Evolutionary conservation across 1,140 invertebrate genomes (phyloP).

Genomic region (Drosophila melanica): DNA sequence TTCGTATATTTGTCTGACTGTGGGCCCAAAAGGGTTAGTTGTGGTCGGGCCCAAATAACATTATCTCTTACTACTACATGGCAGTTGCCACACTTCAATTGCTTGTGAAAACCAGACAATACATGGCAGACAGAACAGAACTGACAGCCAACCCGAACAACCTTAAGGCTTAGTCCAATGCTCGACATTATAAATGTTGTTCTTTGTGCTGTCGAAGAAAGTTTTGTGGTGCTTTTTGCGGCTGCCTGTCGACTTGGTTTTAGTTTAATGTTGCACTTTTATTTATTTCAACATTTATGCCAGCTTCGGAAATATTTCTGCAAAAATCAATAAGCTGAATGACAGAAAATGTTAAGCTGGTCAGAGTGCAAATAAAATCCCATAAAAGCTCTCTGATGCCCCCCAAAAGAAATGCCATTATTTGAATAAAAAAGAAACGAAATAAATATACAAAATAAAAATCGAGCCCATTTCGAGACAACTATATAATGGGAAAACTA

Average conservation of each 20-base stretch:
- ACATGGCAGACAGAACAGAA: conserved; percentile 30
- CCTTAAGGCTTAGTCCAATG: conserved; percentile 16
- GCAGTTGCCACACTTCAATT: conserved; percentile 71
- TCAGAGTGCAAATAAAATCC: conserved; percentile 51
- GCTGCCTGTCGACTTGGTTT: conserved; percentile 65
- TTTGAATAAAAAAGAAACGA: conserved; percentile 45
- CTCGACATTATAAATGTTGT: conserved; percentile 49
- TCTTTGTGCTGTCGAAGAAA: conserved; percentile 37
- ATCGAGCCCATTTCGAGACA: neutral
- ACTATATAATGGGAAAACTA: neutral
- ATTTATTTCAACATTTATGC: conserved; percentile 73
- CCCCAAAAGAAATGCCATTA: conserved; percentile 46
- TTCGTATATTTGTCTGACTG: conserved; percentile 28
- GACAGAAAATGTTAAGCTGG: conserved; percentile 48
- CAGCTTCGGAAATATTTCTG: conserved; percentile 38
- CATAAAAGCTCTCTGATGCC: conserved; percentile 52
- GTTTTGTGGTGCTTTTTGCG: conserved; percentile 59
- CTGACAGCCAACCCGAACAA: neutral
- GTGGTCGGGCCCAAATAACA: conserved; percentile 63
- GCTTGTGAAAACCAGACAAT: conserved; percentile 73
- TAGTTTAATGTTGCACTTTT: conserved; percentile 72
- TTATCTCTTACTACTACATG: conserved; percentile 63
- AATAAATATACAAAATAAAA: conserved; percentile 15
- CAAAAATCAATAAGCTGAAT: conserved; percentile 62
- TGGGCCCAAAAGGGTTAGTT: conserved; percentile 50